Percentiles rank a stretch among this genome's conserved stretches.
These are phyloP conservation scores for Dromiciops gliroides DNA, from an alignment of 2,113 vertebrate species.

Conservation along the genomic window DNA sequence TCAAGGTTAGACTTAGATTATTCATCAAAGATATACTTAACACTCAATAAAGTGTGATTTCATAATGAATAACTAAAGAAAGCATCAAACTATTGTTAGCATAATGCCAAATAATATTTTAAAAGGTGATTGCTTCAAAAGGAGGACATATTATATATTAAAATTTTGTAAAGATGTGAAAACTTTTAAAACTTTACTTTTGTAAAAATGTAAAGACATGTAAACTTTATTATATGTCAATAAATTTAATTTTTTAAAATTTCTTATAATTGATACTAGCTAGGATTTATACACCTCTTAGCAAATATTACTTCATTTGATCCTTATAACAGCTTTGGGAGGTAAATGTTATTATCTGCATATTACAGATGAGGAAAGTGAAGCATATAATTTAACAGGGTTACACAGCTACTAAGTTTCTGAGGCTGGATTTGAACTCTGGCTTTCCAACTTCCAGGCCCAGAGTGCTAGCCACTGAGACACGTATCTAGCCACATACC, in stretches of 20 bases:
- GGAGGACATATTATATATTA: background rate
- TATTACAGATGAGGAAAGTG: background rate
- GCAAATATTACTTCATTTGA: background rate
- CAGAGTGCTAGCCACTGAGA: rapidly evolving
- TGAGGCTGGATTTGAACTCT: background rate
- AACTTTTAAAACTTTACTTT: background rate
- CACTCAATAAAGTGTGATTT: background rate
- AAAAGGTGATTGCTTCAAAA: background rate
- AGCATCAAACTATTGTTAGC: background rate
- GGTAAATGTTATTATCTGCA: background rate
- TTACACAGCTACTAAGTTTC: background rate
- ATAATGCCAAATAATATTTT: background rate
- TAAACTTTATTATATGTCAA: background rate
- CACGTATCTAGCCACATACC: background rate
- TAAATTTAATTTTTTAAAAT: background rate
- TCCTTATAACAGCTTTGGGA: background rate
- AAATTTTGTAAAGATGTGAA: background rate
- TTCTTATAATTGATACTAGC: background rate
- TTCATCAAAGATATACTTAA: background rate
- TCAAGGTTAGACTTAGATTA: background rate
- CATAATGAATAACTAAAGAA: background rate
- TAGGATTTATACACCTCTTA: background rate
- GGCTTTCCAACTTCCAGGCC: background rate
- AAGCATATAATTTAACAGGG: no score
- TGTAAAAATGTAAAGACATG: background rate